Base-by-base conservation (phyloP, 2,888 invertebrate genomes). In the Poecilus cupreus region DNA sequence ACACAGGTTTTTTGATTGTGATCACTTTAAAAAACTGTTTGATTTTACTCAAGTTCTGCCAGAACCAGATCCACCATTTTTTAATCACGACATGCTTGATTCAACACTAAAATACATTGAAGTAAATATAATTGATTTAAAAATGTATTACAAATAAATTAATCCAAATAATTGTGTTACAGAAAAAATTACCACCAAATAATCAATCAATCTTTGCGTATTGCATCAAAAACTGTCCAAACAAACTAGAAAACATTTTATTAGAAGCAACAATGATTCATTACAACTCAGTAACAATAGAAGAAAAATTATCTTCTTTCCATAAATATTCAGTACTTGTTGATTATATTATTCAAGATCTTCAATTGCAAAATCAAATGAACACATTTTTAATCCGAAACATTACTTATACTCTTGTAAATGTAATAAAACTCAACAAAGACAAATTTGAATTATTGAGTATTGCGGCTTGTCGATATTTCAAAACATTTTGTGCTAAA, bases 361-460 rank as follows among this genome's bases (percentile, higher is more conserved):
- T 91, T 4, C 82, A 85, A 1, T 60, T 89, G n/a, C 86, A 88
- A 3, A 86, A 89, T 64, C 85, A 88, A 0, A 89, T 92, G n/a
- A 90, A 91, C 5, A 87, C 89, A 0, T 93, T 91, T 83, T 86
- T 94, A 11, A 89, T 92, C 46, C 90, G 92, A 84, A 93, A 92
- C 84, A 88, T 91, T 4, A 90, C 91, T 76, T 90, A 91, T 82
- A 91, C 90, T 77, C 86, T 93, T 20, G 86, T 91, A 0, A 89
- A 92, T 83, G 88, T 91, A 0, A 91, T 92, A 1, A 90, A 90
- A 83, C 82, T 85, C 2, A 86, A 86, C 64, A 88, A 89, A 70
- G 85, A 87, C 18, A 85, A 86, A 8, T 86, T 88, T 72, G 83
- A 86, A 1, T 85, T 88, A 16, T 87, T 90, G 5, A 85, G 88